Evolutionary conservation across 2,888 invertebrate genomes (phyloP).

Genomic region (Norana najaformis): DNA sequence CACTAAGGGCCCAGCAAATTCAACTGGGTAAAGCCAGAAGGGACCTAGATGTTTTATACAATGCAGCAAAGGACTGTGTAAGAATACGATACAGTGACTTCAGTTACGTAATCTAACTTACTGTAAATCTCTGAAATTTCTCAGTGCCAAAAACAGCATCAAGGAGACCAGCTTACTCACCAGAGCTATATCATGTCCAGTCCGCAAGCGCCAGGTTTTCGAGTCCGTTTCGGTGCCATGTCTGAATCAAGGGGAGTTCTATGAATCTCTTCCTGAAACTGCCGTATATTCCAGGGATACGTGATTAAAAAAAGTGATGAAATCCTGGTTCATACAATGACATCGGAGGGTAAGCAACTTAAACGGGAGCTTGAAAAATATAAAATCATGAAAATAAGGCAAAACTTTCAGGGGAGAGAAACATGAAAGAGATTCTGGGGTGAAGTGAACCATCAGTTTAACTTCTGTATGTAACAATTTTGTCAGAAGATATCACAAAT

Average conservation of each 20-base stretch:
- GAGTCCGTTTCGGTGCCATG: too few relatives aligned
- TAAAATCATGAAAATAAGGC: background rate
- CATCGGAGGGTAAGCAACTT: background rate
- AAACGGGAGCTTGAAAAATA: background rate
- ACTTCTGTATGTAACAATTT: background rate
- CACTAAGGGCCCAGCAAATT: background rate
- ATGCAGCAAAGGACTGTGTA: background rate
- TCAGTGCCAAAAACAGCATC: too few relatives aligned
- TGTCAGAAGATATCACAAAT: background rate
- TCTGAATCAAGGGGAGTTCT: too few relatives aligned
- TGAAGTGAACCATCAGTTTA: background rate
- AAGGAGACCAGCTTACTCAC: too few relatives aligned
- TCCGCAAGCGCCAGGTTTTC: too few relatives aligned
- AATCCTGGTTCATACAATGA: background rate
- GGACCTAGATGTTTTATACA: too few relatives aligned
- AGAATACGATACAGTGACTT: background rate
- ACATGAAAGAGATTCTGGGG: constrained; percentile 2
- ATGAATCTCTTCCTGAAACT: too few relatives aligned
- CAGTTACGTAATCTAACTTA: too few relatives aligned
- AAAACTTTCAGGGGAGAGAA: background rate
- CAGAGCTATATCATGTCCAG: too few relatives aligned
- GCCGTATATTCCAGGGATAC: background rate
- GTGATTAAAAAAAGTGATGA: background rate
- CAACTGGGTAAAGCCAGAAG: background rate
- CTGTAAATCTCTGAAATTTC: too few relatives aligned